These are phyloP conservation scores for Nymphalis urticae DNA, from an alignment of 2,888 invertebrate species.

Conservation along the genomic window DNA sequence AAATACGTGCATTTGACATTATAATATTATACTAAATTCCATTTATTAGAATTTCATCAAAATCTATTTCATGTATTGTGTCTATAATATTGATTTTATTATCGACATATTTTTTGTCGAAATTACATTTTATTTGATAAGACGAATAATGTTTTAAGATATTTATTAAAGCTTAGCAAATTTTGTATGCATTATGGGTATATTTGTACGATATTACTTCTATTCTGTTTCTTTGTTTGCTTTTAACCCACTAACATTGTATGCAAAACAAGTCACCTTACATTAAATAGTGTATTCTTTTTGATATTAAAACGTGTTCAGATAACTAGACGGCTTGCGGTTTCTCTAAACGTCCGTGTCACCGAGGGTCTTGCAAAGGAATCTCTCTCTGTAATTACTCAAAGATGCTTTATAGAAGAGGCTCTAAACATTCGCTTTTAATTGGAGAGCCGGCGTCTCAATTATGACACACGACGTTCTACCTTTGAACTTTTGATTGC, in stretches of 20 bases:
- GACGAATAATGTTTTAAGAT: too few relatives aligned
- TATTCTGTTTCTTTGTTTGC: conserved; percentile 40
- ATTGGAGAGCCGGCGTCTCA: conserved; percentile 71
- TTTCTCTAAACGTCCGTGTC: conserved; percentile 50
- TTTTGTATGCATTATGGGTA: not conserved
- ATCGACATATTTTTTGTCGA: too few relatives aligned
- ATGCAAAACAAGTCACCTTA: conserved; percentile 31
- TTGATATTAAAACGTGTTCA: conserved; percentile 51
- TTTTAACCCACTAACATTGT: conserved; percentile 56
- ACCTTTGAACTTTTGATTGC: conserved; percentile 71
- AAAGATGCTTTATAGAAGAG: conserved; percentile 55
- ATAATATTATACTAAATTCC: too few relatives aligned
- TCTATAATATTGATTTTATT: too few relatives aligned
- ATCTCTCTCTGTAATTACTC: conserved; percentile 60
- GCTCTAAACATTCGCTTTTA: conserved; percentile 70
- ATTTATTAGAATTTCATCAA: too few relatives aligned
- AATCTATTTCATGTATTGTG: too few relatives aligned
- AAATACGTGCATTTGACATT: too few relatives aligned
- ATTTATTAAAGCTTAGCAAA: not conserved
- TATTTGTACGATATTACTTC: conserved; percentile 33
- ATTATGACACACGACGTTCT: conserved; percentile 66
- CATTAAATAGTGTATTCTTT: conserved; percentile 39
- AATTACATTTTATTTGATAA: too few relatives aligned
- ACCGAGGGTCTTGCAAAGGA: conserved; percentile 47
- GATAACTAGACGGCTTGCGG: conserved; percentile 49